Conservation (phyloP, 2,888 invertebrate species). For the Nowickia ferox region DNA sequence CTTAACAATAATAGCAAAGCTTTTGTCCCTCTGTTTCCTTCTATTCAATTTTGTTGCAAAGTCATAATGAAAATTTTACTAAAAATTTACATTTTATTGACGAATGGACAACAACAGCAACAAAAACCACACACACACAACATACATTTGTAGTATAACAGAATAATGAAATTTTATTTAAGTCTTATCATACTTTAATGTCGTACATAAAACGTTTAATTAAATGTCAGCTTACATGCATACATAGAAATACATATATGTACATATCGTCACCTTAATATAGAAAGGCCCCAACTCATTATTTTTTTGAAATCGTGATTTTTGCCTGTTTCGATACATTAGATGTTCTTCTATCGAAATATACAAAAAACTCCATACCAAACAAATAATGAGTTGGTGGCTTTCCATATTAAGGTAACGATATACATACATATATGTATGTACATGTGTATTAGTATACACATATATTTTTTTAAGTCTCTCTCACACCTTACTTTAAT, state of each 20-base stretch:
- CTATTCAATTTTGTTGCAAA: not conserved
- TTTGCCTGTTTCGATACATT: too few relatives aligned
- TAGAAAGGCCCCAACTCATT: too few relatives aligned
- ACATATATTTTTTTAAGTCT: conserved; percentile 63
- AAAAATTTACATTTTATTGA: not conserved
- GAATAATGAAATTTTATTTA: conserved; percentile 4
- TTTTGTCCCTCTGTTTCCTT: not conserved
- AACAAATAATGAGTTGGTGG: too few relatives aligned
- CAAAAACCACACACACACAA: not conserved
- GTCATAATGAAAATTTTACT: not conserved
- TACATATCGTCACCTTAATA: too few relatives aligned
- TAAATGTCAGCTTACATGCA: conserved; percentile 33
- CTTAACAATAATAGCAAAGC: not conserved
- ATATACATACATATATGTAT: too few relatives aligned
- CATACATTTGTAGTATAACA: not conserved
- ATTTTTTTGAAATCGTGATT: too few relatives aligned
- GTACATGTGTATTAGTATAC: not conserved
- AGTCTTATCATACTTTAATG: conserved; percentile 27
- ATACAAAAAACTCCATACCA: too few relatives aligned
- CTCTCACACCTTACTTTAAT: conserved; percentile 44
- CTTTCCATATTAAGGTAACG: too few relatives aligned
- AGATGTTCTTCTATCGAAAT: too few relatives aligned
- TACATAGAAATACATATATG: too few relatives aligned
- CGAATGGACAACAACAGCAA: not conserved
- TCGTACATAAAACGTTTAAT: conserved; percentile 19